Evolutionary conservation across 2,113 vertebrate genomes (phyloP).

Genomic region (Gila orcuttii): DNA sequence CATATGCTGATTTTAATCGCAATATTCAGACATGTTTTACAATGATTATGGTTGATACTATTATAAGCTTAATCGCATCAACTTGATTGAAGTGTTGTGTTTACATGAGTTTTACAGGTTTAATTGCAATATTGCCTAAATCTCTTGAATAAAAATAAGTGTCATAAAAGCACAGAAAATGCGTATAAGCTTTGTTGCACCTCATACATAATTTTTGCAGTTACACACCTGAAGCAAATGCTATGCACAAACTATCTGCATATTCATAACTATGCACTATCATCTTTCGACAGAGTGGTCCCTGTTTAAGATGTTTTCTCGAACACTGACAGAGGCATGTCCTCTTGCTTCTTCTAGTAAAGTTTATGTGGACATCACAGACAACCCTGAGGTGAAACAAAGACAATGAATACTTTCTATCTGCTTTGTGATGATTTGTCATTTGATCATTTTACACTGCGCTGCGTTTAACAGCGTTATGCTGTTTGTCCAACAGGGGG

Average conservation of each 20-base stretch:
- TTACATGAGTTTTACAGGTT: too few relatives aligned
- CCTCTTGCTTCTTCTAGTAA: constrained; percentile 92
- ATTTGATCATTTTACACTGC: not conserved
- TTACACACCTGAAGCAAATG: not conserved
- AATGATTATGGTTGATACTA: too few relatives aligned
- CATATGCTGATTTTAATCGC: too few relatives aligned
- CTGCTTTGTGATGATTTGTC: not conserved
- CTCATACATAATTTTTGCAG: not conserved
- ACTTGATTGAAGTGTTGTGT: too few relatives aligned
- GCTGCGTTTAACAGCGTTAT: not conserved
- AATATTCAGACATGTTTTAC: too few relatives aligned
- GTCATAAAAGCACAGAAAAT: not conserved
- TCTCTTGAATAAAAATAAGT: not conserved
- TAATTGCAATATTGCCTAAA: too few relatives aligned
- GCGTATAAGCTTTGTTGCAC: not conserved
- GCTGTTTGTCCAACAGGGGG: constrained; percentile 76
- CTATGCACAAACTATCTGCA: not conserved
- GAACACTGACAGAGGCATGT: constrained; percentile 91
- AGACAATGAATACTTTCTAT: not conserved
- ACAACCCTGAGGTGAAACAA: constrained; percentile 81
- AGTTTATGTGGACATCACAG: constrained; percentile 90
- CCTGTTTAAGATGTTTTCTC: constrained; percentile 96
- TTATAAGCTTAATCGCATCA: too few relatives aligned
- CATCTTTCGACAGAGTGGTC: constrained; percentile 86
- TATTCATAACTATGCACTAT: not conserved